phyloP scores from a whole-genome alignment of 2,888 invertebrate genomes.

The Drosophila maculinotata region DNA sequence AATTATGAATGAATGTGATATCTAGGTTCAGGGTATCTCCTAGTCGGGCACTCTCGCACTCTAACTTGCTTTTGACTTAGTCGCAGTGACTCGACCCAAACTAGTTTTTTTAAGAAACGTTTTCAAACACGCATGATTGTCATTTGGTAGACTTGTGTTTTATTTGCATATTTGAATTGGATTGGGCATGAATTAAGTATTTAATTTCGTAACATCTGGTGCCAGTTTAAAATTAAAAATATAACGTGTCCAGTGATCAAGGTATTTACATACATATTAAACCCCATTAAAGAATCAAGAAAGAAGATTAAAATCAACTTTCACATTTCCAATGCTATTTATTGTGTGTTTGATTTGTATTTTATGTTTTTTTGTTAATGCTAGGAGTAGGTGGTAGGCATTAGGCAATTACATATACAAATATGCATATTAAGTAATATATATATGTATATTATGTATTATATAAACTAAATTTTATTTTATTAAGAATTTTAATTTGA shows the following conservation, averaged over 20 bases:
- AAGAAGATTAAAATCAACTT: slow-evolving; percentile 2
- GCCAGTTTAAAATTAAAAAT: too few relatives aligned
- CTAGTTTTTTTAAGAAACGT: not conserved
- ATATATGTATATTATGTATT: not conserved
- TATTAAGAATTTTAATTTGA: slow-evolving; percentile 42
- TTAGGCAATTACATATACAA: slow-evolving; percentile 28
- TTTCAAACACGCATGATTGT: not conserved
- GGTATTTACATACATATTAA: too few relatives aligned
- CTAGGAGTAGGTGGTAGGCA: slow-evolving; percentile 47
- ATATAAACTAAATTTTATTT: slow-evolving; percentile 23
- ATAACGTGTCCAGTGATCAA: too few relatives aligned
- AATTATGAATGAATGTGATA: too few relatives aligned
- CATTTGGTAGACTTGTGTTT: too few relatives aligned
- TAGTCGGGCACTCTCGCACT: too few relatives aligned
- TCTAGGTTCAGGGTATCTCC: too few relatives aligned
- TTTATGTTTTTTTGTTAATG: slow-evolving; percentile 36
- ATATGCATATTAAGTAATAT: slow-evolving; percentile 4
- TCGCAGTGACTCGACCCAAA: slow-evolving; percentile 6
- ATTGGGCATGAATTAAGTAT: too few relatives aligned
- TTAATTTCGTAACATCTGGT: too few relatives aligned
- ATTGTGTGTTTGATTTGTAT: slow-evolving; percentile 41
- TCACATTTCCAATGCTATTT: slow-evolving; percentile 35
- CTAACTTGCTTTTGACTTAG: not conserved
- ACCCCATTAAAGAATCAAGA: not conserved
- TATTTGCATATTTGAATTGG: too few relatives aligned